Conservation (phyloP, 2,797 vertebrate genomes). For the Leontocebus nigricollis region DNA sequence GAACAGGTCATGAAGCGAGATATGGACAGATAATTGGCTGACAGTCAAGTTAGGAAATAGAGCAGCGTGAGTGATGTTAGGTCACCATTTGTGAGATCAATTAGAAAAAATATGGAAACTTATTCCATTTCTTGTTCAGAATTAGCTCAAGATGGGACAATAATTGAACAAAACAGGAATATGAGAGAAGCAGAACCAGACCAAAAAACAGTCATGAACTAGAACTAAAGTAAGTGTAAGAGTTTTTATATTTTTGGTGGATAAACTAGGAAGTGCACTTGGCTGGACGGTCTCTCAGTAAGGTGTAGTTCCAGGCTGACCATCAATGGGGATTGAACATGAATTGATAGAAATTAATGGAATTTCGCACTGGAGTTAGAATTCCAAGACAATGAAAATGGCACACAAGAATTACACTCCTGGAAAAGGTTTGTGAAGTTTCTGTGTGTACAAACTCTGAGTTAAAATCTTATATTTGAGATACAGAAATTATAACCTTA, state of each 20-base stretch:
- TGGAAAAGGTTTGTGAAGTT: not conserved
- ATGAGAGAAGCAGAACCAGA: not conserved
- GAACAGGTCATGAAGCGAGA: not conserved
- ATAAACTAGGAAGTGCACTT: not conserved
- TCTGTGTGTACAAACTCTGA: not conserved
- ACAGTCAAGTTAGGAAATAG: not conserved
- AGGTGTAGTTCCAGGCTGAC: not conserved
- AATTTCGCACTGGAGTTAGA: not conserved
- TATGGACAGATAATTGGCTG: not conserved
- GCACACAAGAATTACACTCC: not conserved
- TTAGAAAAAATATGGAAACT: not conserved
- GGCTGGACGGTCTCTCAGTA: not conserved
- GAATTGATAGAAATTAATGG: not conserved
- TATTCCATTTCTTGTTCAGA: not conserved
- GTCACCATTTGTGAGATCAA: not conserved
- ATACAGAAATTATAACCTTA: not conserved
- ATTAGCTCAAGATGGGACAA: not conserved
- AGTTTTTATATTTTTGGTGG: not conserved
- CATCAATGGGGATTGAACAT: not conserved
- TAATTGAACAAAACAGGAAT: not conserved
- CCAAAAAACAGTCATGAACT: not conserved
- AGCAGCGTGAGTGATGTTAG: not conserved
- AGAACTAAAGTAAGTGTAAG: not conserved
- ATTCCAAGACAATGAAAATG: not conserved
- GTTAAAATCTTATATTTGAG: not conserved